Evolutionary conservation across 2,888 invertebrate species (phyloP), one percentile per base, ranked within the genome.

Genomic region (Agrochola lychnidis): DNA sequence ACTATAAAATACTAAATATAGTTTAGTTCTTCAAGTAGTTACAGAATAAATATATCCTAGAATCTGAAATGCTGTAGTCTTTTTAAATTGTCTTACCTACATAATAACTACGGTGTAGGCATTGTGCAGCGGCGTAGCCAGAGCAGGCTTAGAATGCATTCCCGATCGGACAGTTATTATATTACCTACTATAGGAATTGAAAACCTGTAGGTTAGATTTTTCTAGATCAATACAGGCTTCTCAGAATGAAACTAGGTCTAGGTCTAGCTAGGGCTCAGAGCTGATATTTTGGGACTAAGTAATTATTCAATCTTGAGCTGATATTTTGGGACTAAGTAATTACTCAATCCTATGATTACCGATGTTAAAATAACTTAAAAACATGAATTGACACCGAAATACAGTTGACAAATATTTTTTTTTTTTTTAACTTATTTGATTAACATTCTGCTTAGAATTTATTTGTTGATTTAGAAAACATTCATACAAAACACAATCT

Each of bases 111-210:
- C 74, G 82, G n/a, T 76, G 79, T 80, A 83, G 53, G 68, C 30
- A 25, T 45, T 75, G 78, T 63, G 67, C 67, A 70, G 5, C 2
- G 9, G 61, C 63, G 69, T 73, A 69, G 76, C 67, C 48, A 64
- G 45, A 48, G 16, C 56, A 77, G 76, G 36, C 73, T 68, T 80
- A 73, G 79, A 85, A 85, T 88, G 76, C 85, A 86, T 85, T 81
- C 63, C 69, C 81, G 71, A 84, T 83, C 70, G 71, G 78, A 79
- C 78, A 74, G 71, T 81, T 73, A 64, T 51, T 30, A 30, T 30
- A 30, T 30, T 25, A 16, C 4, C 67, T 78, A 57, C 48, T 16
- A 45, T 68, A 48, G 56, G 68, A 78, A 74, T 82, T 63, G 72
- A 78, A 79, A 76, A 69, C 59, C 75, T 76, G 51, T 74, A 40